Evolutionary conservation across 2,888 invertebrate species (phyloP), one percentile per base, ranked within the genome.

Genomic region (Sisyra terminalis): DNA sequence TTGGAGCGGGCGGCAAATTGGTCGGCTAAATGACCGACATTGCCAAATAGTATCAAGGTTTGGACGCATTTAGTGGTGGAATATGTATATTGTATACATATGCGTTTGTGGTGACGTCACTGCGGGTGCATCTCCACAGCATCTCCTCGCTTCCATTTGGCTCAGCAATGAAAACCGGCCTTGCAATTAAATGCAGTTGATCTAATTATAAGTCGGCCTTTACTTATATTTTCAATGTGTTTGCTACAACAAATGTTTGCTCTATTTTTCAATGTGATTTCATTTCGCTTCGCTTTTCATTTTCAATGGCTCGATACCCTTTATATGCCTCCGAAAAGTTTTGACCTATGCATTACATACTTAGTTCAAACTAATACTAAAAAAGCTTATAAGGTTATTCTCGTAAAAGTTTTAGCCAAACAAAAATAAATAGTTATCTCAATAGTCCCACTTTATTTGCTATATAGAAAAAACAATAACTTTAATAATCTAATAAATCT

Each of bases 1-100:
- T 11, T 34, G 34, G 11, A 30, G 10, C 10, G 2, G 30, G 13
- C 15, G 10, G 36, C 16, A 14, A 36, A 36, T 36, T 14, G 6
- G 15, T 15, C 14, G 5, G 34, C 11, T 34, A 34, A 7, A 16
- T 38, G 18, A 17, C 15, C 18, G 16, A 14, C 38, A 17, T 38
- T 38, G 38, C 38, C 38, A 38, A 38, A 38, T 38, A 38, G 38
- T 38, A 38, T 11, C 38, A 38, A 38, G 38, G 38, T 38, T 17
- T 16, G 14, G 9, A 11, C 32, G 2, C 15, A 34, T n/a, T 5
- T 31, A 11, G 34, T 11, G 24, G 7, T 34, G 11, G 2, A n/a
- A 34, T 34, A 34, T 34, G 11, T 31, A 9, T 29, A 29, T 9
- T 11, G 31, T 31, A 4, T 2, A 11, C n/a, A 11, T 34, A 34